Evolutionary conservation across 2,888 invertebrate genomes (phyloP).

Genomic region (Aquatica leii): DNA sequence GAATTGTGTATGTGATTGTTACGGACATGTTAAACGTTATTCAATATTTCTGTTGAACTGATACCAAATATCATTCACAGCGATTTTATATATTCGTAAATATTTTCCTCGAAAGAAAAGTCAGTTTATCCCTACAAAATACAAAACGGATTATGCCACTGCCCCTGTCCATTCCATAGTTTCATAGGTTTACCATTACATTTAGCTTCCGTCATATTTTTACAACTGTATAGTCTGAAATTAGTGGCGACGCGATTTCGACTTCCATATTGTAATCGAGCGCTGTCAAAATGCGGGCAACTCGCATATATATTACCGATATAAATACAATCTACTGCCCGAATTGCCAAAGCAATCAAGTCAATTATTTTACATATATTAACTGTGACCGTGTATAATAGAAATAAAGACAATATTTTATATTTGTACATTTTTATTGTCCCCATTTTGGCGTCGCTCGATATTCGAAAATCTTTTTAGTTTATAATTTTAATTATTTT

Average conservation of each 20-base stretch:
- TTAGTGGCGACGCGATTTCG: slow-evolving; percentile 44
- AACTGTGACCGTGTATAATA: slow-evolving; percentile 38
- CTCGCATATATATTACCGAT: slow-evolving; percentile 14
- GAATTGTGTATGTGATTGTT: slow-evolving; percentile 35
- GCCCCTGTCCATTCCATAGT: slow-evolving; percentile 53
- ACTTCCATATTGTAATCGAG: slow-evolving; percentile 32
- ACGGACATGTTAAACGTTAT: slow-evolving; percentile 33
- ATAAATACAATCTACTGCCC: slow-evolving; percentile 35
- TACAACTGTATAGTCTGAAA: slow-evolving; percentile 35
- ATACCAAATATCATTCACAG: slow-evolving; percentile 34
- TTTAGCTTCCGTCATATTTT: slow-evolving; percentile 35
- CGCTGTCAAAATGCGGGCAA: slow-evolving; percentile 23
- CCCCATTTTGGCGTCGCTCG: slow-evolving; percentile 27
- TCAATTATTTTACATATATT: slow-evolving; percentile 43
- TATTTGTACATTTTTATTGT: slow-evolving; percentile 31
- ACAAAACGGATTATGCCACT: slow-evolving; percentile 41
- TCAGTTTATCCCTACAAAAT: slow-evolving; percentile 27
- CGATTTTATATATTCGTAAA: slow-evolving; percentile 35
- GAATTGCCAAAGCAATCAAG: slow-evolving; percentile 42
- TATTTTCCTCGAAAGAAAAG: slow-evolving; percentile 31
- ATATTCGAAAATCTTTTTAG: slow-evolving; percentile 20
- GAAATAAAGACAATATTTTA: slow-evolving; percentile 46
- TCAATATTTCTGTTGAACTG: slow-evolving; percentile 35
- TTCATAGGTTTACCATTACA: slow-evolving; percentile 32
- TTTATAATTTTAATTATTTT: slow-evolving; percentile 25